Evolutionary conservation across 2,888 invertebrate species (phyloP).

Genomic region (Pristionchus exspectatus): DNA sequence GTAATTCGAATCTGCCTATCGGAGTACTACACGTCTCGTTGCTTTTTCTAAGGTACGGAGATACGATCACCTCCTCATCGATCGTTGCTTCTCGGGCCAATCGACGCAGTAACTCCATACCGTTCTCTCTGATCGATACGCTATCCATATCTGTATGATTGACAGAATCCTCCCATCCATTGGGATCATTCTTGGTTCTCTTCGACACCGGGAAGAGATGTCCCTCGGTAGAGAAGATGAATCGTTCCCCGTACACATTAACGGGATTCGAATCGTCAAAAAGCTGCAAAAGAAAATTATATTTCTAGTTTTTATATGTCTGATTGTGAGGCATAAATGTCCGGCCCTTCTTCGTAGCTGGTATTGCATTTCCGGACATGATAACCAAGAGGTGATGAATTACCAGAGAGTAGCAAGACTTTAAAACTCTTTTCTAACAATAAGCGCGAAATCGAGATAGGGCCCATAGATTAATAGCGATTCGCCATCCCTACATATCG

Average conservation of each 20-base stretch:
- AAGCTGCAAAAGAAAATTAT: constrained; percentile 80
- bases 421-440: too few relatives aligned
- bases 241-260: constrained; percentile 81
- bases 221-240: constrained; percentile 84
- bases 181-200: not conserved
- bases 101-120: not conserved
- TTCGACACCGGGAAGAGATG: constrained; percentile 82
- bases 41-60: constrained; percentile 12
- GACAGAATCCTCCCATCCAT: not conserved
- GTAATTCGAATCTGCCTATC: not conserved
- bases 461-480: too few relatives aligned
- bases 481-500: too few relatives aligned
- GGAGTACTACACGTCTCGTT: constrained; percentile 13
- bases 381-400: too few relatives aligned
- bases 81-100: not conserved
- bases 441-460: too few relatives aligned
- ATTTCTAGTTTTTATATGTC: not conserved
- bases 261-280: constrained; percentile 84
- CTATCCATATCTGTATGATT: not conserved
- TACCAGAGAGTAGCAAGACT: too few relatives aligned
- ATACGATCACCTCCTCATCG: constrained; percentile 10
- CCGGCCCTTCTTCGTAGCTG: not conserved
- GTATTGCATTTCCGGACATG: not conserved
- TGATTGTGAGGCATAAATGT: not conserved
- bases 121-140: constrained; percentile 6